Percentiles rank a stretch among this genome's conserved stretches.
These are phyloP conservation scores for Morelia viridis DNA, from an alignment of 2,797 vertebrate species.

Conservation along the genomic window DNA sequence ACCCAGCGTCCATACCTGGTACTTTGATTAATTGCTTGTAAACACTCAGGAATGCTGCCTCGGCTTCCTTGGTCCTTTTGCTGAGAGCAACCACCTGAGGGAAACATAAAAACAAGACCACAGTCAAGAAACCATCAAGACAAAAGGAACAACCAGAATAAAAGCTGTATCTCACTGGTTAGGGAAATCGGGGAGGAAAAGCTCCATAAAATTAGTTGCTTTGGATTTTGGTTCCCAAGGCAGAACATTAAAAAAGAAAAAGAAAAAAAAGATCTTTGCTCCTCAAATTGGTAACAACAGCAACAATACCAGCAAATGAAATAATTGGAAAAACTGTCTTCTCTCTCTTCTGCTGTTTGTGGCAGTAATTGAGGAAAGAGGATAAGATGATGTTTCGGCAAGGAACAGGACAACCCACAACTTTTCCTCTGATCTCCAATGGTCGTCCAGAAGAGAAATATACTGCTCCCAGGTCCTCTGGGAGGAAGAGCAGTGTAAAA, in stretches of 20 bases:
- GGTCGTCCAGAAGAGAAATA: not conserved
- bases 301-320: not conserved
- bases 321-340: not conserved
- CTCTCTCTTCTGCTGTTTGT: too few species aligned
- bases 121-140: not conserved
- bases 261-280: too few species aligned
- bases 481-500: not conserved
- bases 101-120: conserved; percentile 59
- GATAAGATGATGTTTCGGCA: too few species aligned
- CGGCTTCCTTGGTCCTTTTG: conserved; percentile 97
- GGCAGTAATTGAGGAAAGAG: not conserved
- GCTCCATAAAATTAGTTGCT: not conserved
- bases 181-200: not conserved
- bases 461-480: not conserved
- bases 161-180: rapidly evolving
- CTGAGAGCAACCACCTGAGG: conserved; percentile 94
- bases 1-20: conserved; percentile 86
- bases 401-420: not conserved
- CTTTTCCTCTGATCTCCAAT: not conserved
- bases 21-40: conserved; percentile 94
- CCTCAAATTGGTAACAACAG: not conserved
- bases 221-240: not conserved
- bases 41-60: conserved; percentile 93
- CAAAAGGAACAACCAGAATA: not conserved
- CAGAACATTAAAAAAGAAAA: not conserved